A percentile compares a stretch with the other conserved stretches of the same genome.
phyloP scores from a whole-genome alignment of 2,113 vertebrate species.

The Delphinus delphis region DNA sequence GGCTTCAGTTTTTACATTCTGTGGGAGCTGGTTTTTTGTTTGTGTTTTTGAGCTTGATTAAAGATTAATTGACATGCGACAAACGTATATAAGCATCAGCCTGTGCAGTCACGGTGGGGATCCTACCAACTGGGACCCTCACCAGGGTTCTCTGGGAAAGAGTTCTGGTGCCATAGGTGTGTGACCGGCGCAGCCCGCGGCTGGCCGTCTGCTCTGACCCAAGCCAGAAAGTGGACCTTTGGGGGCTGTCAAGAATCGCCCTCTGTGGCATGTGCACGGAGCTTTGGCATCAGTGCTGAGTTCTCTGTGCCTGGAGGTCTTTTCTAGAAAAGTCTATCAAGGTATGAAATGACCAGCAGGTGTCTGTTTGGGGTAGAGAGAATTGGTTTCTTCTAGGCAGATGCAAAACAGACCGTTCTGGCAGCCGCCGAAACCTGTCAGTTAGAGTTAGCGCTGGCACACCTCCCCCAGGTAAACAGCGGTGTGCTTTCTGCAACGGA shows the following conservation, averaged over 20 bases:
- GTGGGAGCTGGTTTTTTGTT: not conserved
- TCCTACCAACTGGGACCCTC: not conserved
- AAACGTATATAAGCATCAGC: no score
- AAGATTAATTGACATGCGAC: not conserved
- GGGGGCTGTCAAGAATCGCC: rapidly evolving
- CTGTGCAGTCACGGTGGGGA: not conserved
- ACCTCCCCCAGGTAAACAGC: constrained; percentile 81
- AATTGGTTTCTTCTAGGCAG: constrained; percentile 44
- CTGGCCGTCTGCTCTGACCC: not conserved
- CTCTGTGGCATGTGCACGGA: no score
- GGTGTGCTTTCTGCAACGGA: constrained; percentile 77
- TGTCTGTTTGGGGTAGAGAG: not conserved
- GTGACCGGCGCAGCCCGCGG: not conserved
- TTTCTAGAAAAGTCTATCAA: constrained; percentile 61
- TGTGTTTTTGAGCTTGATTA: not conserved
- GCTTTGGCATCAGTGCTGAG: not conserved
- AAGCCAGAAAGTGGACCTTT: not conserved
- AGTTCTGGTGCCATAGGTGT: not conserved
- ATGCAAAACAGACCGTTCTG: constrained; percentile 42
- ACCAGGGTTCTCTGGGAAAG: not conserved
- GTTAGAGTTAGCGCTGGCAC: constrained; percentile 64
- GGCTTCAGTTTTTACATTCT: not conserved
- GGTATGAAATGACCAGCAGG: constrained; percentile 49
- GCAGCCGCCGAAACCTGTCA: constrained; percentile 77
- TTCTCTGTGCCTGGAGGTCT: not conserved